phyloP scores from a whole-genome alignment of 2,797 vertebrate species.

The Avahi laniger region DNA sequence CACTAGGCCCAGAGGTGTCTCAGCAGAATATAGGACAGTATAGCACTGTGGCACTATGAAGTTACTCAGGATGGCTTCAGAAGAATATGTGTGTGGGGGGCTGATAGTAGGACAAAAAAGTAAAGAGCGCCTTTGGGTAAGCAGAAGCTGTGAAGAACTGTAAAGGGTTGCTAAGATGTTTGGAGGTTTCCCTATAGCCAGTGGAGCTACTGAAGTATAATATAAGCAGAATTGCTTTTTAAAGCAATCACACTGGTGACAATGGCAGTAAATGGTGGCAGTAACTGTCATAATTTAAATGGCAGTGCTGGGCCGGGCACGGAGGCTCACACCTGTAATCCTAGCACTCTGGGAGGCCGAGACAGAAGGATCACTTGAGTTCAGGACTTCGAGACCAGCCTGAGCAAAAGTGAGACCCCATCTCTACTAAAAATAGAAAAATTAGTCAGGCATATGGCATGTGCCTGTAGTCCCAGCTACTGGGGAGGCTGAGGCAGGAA shows the following conservation, averaged over 20 bases:
- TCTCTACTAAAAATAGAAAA: too few relatives aligned
- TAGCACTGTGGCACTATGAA: not conserved
- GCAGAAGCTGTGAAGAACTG: not conserved
- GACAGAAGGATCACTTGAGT: too few relatives aligned
- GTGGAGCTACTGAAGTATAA: not conserved
- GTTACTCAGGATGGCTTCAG: not conserved
- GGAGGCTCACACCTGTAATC: too few relatives aligned
- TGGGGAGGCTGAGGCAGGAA: too few relatives aligned
- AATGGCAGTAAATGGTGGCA: not conserved
- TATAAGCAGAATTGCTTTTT: not conserved
- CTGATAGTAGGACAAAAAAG: not conserved
- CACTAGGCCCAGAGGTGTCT: not conserved
- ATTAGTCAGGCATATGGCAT: too few relatives aligned
- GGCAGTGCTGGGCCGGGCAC: too few relatives aligned
- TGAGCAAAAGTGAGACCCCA: too few relatives aligned
- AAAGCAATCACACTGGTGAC: not conserved
- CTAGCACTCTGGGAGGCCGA: too few relatives aligned
- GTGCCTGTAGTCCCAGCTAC: too few relatives aligned
- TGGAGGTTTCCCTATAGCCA: not conserved
- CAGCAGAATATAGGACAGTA: not conserved
- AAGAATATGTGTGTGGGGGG: not conserved
- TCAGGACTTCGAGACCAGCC: too few relatives aligned
- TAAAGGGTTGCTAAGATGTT: not conserved
- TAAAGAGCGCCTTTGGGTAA: not conserved
- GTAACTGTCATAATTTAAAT: not conserved